Conservation (phyloP, 2,113 vertebrate species). For the Pelodiscus sinensis region DNA sequence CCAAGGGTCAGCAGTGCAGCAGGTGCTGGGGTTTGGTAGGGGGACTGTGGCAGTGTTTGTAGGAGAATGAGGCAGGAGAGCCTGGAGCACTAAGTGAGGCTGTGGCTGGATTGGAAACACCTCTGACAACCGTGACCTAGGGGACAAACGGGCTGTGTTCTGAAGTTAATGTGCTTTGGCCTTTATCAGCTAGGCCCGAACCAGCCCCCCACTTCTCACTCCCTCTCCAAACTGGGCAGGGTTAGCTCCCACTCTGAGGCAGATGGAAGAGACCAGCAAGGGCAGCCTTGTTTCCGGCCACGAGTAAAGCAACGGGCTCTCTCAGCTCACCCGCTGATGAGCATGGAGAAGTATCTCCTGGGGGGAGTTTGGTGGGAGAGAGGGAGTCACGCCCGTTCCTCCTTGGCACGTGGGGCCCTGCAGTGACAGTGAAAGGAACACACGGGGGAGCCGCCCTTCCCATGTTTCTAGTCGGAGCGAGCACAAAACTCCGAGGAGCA, state of each 20-base stretch:
- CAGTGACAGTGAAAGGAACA: rapidly evolving
- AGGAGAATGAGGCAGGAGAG: not conserved
- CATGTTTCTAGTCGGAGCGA: not conserved
- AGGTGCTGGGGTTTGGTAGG: not conserved
- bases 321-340: not conserved
- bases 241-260: not conserved
- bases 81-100: not conserved
- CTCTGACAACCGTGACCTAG: not conserved
- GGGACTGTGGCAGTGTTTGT: rapidly evolving
- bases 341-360: not conserved
- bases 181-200: not conserved
- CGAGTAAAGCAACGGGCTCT: not conserved
- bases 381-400: not conserved
- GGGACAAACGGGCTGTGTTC: not conserved
- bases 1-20: not conserved
- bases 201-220: not conserved
- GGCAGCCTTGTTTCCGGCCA: not conserved
- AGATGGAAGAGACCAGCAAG: not conserved
- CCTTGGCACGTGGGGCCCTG: not conserved
- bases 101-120: rapidly evolving
- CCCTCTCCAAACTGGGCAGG: not conserved
- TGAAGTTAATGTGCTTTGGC: not conserved
- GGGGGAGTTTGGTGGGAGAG: not conserved
- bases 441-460: not conserved
- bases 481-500: not conserved